Base-by-base conservation (phyloP, 2,888 invertebrate genomes). In the Apotomis turbidana region DNA sequence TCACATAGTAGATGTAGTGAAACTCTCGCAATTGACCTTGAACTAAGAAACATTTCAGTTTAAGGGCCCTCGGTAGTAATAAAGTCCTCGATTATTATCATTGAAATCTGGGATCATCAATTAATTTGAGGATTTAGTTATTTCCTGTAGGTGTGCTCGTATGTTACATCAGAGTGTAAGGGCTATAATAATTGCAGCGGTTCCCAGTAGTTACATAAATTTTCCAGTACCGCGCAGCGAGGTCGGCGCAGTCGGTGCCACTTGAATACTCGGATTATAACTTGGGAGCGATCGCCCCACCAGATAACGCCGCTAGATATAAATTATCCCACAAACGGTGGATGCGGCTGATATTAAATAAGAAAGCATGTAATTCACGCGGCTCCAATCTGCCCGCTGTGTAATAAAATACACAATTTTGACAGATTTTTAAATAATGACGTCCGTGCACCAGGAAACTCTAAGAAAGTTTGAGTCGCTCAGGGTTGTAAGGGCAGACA, bases 351-450 rank as follows among this genome's bases (percentile, higher is more conserved):
- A 93, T 91, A 93, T 92, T 91, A 91, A 93, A 93, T 92, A 93
- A 90, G 90, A 91, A 91, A 90, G 85, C 92, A 87, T 93, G 91
- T 93, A 93, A 93, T 93, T 93, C 93, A 90, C 90, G 84, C 87
- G 83, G 84, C 82, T 86, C 84, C 90, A 88, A 90, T 90, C 84
- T 88, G 80, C 86, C 87, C 83, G 81, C 78, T 81, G 83, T 83
- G 87, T 84, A 89, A 91, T 93, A 93, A 92, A 93, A 89, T 93
- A 93, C 85, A 91, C 83, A 85, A 86, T 90, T 93, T 90, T 93
- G 93, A 93, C 93, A 93, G 90, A 88, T 90, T 88, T 27, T 91
- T 90, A 91, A 93, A 93, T 93, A 92, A 93, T 90, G 88, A 92
- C 92, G 85, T 90, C 91, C 91, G 90, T 81, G 84, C 81, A 82